Conservation (phyloP, 2,113 vertebrate species). For the Neolamprologus hecqui region DNA sequence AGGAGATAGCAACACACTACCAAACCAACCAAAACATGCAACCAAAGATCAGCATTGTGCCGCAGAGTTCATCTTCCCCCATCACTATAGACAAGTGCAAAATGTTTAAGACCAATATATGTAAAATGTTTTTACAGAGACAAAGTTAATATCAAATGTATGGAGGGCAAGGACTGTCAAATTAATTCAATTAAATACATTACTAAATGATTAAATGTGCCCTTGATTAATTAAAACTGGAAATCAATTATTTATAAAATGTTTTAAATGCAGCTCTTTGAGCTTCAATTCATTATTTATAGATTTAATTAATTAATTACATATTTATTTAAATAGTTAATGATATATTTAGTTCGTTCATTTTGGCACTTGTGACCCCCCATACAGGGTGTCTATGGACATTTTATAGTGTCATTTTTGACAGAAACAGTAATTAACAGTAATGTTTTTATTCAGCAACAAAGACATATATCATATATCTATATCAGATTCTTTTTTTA, state of each 20-base stretch:
- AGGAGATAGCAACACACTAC: background rate
- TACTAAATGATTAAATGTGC: background rate
- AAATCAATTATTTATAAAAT: background rate
- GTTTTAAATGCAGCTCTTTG: background rate
- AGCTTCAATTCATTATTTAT: background rate
- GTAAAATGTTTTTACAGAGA: background rate
- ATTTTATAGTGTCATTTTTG: background rate
- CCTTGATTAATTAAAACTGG: background rate
- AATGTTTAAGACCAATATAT: background rate
- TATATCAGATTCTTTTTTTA: constrained; percentile 2
- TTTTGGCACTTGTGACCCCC: background rate
- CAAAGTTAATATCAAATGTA: background rate
- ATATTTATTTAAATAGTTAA: background rate
- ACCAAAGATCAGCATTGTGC: background rate
- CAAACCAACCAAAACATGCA: background rate
- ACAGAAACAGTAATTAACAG: background rate
- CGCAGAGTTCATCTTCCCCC: background rate
- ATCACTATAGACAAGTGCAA: background rate
- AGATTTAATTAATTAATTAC: background rate
- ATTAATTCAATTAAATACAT: background rate
- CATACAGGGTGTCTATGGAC: background rate
- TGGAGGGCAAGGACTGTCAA: background rate
- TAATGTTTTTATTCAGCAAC: background rate
- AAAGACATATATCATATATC: background rate
- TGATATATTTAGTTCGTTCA: background rate